Conservation (phyloP, 2,888 invertebrate species). For the Drosophila paracracens region DNA sequence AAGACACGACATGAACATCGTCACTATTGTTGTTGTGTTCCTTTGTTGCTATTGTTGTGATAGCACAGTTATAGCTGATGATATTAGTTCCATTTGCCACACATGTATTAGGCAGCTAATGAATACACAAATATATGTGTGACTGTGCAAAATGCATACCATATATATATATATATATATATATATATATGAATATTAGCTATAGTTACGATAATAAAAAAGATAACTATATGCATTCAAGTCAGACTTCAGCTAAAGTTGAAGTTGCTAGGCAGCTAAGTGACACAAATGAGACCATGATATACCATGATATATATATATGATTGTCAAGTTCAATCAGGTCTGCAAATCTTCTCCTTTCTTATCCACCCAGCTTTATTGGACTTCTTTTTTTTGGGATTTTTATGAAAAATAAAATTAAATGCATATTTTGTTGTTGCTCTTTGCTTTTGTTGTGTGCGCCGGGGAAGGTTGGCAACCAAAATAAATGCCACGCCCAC, state of each 20-base stretch:
- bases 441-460: neutral
- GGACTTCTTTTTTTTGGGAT: neutral
- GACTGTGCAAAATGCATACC: neutral
- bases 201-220: neutral
- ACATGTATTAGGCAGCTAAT: neutral
- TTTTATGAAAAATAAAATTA: neutral
- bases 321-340: neutral
- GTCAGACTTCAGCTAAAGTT: neutral
- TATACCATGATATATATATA: neutral
- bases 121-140: neutral
- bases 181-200: too few relatives aligned
- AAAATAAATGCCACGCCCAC: constrained; percentile 7
- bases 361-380: too few relatives aligned
- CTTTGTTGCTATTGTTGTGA: constrained; percentile 3
- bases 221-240: neutral
- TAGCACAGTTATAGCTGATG: constrained; percentile 11
- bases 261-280: neutral
- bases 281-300: neutral
- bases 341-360: too few relatives aligned
- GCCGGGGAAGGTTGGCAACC: neutral
- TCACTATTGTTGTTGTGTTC: neutral
- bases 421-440: neutral
- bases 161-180: neutral
- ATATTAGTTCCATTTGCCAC: constrained; percentile 7
- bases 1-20: constrained; percentile 1